Conservation (phyloP, 2,888 invertebrate species). For the Hirtodrosophila alboralis region DNA sequence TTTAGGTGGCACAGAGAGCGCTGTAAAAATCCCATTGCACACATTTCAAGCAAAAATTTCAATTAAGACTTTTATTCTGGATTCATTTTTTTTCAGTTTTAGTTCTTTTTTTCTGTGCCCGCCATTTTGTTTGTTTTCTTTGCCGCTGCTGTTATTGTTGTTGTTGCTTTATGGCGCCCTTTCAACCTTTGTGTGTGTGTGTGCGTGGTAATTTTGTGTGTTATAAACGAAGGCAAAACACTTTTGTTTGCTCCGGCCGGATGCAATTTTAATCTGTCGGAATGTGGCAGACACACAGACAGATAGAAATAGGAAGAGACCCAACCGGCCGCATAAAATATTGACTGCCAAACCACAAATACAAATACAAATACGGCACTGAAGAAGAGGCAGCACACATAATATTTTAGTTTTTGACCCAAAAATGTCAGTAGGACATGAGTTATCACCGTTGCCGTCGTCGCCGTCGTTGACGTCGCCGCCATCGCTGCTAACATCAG, state of each 20-base stretch:
- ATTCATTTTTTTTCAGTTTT: slow-evolving; percentile 60
- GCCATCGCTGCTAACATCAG: slow-evolving; percentile 49
- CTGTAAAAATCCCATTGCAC: slow-evolving; percentile 59
- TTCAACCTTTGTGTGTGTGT: slow-evolving; percentile 27
- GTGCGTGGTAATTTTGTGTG: slow-evolving; percentile 59
- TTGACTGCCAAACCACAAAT: slow-evolving; percentile 72
- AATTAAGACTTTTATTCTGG: slow-evolving; percentile 78
- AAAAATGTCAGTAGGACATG: slow-evolving; percentile 80
- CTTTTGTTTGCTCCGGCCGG: slow-evolving; percentile 73
- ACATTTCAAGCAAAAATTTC: slow-evolving; percentile 78
- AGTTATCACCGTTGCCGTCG: slow-evolving; percentile 71
- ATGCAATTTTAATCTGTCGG: slow-evolving; percentile 78
- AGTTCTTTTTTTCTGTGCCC: slow-evolving; percentile 30
- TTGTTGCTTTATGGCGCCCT: slow-evolving; percentile 46
- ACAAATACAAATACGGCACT: slow-evolving; percentile 46
- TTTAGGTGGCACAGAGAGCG: slow-evolving; percentile 58
- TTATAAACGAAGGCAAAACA: slow-evolving; percentile 60
- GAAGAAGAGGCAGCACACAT: slow-evolving; percentile 42
- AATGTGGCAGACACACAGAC: slow-evolving; percentile 47
- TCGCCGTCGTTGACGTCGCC: slow-evolving; percentile 12
- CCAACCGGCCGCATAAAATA: slow-evolving; percentile 56
- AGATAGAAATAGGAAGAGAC: slow-evolving; percentile 1
- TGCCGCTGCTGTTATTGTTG: slow-evolving; percentile 19
- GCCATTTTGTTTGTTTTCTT: slow-evolving; percentile 44
- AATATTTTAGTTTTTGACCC: slow-evolving; percentile 80